Evolutionary conservation across 53 echinoderm and acorn worm genomes (phyloP).

Genomic region (Glandiceps talaboti): DNA sequence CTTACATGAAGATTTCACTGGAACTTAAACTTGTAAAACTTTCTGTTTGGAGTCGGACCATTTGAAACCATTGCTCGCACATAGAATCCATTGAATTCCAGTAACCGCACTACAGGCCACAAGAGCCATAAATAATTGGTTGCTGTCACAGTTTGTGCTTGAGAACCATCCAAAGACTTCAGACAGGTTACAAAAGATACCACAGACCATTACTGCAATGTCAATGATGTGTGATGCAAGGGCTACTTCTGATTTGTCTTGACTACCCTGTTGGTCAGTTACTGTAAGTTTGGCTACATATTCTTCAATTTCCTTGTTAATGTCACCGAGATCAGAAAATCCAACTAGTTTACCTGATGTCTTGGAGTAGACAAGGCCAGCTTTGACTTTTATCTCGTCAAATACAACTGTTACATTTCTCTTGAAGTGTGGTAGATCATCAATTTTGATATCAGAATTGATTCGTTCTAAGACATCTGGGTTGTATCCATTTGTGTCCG

Average conservation of each 20-base stretch:
- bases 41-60: no score
- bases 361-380: neutral
- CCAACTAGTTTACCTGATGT: neutral
- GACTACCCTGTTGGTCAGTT: neutral
- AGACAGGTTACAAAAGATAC: slow-evolving; percentile 24
- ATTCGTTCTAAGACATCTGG: slow-evolving; percentile 24
- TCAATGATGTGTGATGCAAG: slow-evolving; percentile 31
- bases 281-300: neutral
- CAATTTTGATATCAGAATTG: neutral
- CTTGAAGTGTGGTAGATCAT: neutral
- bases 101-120: no score
- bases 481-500: slow-evolving; percentile 10
- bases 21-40: no score
- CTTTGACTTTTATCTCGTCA: neutral
- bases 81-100: no score
- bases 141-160: slow-evolving; percentile 12
- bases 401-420: neutral
- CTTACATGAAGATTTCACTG: no score
- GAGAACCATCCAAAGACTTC: slow-evolving; percentile 20
- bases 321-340: neutral
- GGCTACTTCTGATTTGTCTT: neutral
- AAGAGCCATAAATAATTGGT: no score
- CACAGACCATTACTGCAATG: slow-evolving; percentile 22
- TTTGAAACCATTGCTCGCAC: no score
- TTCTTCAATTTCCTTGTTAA: neutral